These are phyloP conservation scores for Noctuana brunneofusca DNA, from an alignment of 2,888 invertebrate species.

Conservation along the genomic window DNA sequence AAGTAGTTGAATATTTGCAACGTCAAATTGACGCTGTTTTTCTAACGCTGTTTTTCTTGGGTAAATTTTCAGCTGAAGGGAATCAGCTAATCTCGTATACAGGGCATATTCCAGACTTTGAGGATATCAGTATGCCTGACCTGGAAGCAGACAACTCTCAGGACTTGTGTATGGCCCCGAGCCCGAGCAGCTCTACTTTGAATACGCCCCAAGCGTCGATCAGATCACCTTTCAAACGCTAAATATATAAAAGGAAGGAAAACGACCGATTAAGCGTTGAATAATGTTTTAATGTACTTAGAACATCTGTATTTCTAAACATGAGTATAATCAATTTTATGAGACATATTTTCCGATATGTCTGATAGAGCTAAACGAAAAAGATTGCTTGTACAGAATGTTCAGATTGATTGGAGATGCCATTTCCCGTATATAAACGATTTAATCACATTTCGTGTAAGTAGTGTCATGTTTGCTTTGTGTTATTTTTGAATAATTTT, in stretches of 20 bases:
- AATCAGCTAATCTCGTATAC: constrained; percentile 82
- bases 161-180: constrained; percentile 54
- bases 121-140: constrained; percentile 72
- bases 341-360: neutral
- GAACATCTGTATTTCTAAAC: neutral
- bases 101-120: constrained; percentile 81
- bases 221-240: constrained; percentile 61
- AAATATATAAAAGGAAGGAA: constrained; percentile 52
- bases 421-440: neutral
- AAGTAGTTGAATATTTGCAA: constrained; percentile 10
- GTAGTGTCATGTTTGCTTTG: neutral
- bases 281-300: neutral
- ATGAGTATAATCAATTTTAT: neutral
- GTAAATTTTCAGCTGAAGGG: constrained; percentile 76
- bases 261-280: neutral
- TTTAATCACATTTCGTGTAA: neutral
- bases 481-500: neutral
- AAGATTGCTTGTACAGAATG: neutral
- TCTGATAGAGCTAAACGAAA: neutral
- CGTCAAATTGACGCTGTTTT: constrained; percentile 21
- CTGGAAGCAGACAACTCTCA: constrained; percentile 66
- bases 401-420: neutral
- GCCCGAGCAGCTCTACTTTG: constrained; percentile 57
- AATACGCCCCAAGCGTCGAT: constrained; percentile 71
- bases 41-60: constrained; percentile 43